A percentile compares a stretch with the other conserved stretches of the same genome.
Conservation (phyloP, 1,140 invertebrate species). For the Trichomalopsis sarcophagae region DNA sequence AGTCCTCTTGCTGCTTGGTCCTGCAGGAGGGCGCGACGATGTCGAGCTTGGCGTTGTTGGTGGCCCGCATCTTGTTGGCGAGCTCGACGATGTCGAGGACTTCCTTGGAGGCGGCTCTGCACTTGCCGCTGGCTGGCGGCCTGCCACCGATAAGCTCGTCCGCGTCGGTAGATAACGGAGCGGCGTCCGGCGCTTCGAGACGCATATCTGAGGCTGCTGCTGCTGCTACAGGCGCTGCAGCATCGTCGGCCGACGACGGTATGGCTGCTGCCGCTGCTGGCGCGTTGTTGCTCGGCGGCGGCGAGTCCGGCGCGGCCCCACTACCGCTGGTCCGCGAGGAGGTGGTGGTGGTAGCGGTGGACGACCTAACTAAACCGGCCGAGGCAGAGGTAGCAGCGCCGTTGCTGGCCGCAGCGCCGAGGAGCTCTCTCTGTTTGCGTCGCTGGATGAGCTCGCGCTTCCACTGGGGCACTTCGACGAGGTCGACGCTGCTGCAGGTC, state of each 20-base stretch:
- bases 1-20: conserved; percentile 62
- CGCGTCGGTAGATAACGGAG: conserved; percentile 60
- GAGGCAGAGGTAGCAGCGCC: conserved; percentile 38
- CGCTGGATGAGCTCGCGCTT: conserved; percentile 84
- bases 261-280: conserved; percentile 36
- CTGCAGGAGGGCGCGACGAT: background rate
- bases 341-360: conserved; percentile 31
- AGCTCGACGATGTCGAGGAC: conserved; percentile 48
- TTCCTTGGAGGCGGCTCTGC: conserved; percentile 28
- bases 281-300: conserved; percentile 20
- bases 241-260: conserved; percentile 64
- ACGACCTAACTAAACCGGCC: conserved; percentile 52
- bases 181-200: conserved; percentile 67
- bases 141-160: background rate
- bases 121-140: background rate
- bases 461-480: conserved; percentile 78
- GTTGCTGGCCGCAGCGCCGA: conserved; percentile 50
- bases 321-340: background rate
- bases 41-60: conserved; percentile 36
- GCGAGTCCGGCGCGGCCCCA: conserved; percentile 42
- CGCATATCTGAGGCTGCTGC: conserved; percentile 61
- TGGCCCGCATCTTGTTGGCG: conserved; percentile 36
- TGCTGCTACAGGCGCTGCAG: background rate
- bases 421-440: conserved; percentile 71
- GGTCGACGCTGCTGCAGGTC: conserved; percentile 38